These are phyloP conservation scores for Hirtodrosophila duncani DNA, from an alignment of 2,888 invertebrate species.

Conservation along the genomic window DNA sequence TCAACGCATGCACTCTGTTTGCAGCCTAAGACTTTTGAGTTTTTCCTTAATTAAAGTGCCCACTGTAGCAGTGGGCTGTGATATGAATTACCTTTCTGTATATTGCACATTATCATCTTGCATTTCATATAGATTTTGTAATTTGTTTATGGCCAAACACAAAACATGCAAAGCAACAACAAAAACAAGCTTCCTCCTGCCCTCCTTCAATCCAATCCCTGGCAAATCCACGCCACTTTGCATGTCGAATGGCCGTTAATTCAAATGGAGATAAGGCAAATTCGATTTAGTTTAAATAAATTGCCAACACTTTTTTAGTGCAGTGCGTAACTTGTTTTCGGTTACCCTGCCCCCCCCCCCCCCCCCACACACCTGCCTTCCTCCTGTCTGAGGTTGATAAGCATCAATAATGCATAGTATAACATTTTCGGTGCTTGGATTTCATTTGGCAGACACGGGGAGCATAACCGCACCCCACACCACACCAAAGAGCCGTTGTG, in stretches of 20 bases:
- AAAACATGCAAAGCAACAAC: not conserved
- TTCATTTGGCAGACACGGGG: too few species aligned
- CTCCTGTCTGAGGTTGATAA: too few species aligned
- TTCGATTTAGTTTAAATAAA: slow-evolving; percentile 42
- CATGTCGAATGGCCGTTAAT: slow-evolving; percentile 3
- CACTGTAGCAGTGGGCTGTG: too few species aligned
- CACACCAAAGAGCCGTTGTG: slow-evolving; percentile 11
- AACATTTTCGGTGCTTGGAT: too few species aligned
- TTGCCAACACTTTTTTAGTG: slow-evolving; percentile 9
- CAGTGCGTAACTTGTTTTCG: slow-evolving; percentile 20
- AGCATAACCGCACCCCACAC: slow-evolving; percentile 9
- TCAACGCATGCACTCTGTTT: too few species aligned
- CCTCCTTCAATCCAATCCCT: too few species aligned
- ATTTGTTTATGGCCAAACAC: slow-evolving; percentile 2
- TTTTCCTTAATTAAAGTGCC: too few species aligned
- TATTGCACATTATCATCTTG: slow-evolving; percentile 16
- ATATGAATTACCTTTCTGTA: slow-evolving; percentile 11
- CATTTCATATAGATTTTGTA: slow-evolving; percentile 33
- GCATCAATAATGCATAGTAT: too few species aligned
- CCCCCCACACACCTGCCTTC: too few species aligned
- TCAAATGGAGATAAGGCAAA: slow-evolving; percentile 30
- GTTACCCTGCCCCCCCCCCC: too few species aligned
- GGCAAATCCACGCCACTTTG: too few species aligned
- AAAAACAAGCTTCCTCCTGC: slow-evolving; percentile 7
- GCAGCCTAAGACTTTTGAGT: too few species aligned